Evolutionary conservation across 1,140 invertebrate species (phyloP), one percentile per base, ranked within the genome.

Genomic region (Sycobia sp.): DNA sequence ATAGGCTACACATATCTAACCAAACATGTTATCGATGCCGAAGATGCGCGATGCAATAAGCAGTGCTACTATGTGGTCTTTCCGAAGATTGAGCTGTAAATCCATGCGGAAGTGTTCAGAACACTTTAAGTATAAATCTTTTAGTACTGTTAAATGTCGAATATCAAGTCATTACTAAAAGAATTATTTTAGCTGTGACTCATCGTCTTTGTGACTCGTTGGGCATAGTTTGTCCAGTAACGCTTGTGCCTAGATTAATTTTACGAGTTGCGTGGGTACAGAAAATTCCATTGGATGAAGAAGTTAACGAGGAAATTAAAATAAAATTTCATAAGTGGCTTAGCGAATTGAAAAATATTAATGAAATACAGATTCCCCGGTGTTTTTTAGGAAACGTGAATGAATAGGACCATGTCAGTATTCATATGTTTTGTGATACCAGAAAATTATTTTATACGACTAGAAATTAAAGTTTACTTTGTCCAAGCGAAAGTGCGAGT

Each of bases 211-310:
- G 22, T 13, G 50, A 53, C 10, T 34, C 50, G 3, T 39, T 53
- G 38, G 50, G 50, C 20, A 32, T 50, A 4, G 27, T 11, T 1
- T 1, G 13, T 9, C 47, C 29, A 9, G 29, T 50, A 5, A 34
- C 29, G 5, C 8, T 50, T 1, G 32, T 1, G 1, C 47, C 27
- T 7, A 13, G 47, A 50, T 7, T 38, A n/a, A 38, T 38, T 23
- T 14, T 53, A 13, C 32, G 38, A 23, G 50, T 38, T 7, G 23
- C 32, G 0, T 53, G 50, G 47, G 29, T 29, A 4, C 14, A 38
- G 22, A 59, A 66, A 38, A 46, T 67, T 13, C 47, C 41, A 18
- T 73, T 70, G 70, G 70, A 74, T 39, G 39, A 22, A 4, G 34
- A 55, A 55, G 47, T 65, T 9, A 34, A 49, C 13, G 50, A 55